Evolutionary conservation across 2,113 vertebrate species (phyloP), one percentile per base, ranked within the genome.

Genomic region (Anolis carolinensis): DNA sequence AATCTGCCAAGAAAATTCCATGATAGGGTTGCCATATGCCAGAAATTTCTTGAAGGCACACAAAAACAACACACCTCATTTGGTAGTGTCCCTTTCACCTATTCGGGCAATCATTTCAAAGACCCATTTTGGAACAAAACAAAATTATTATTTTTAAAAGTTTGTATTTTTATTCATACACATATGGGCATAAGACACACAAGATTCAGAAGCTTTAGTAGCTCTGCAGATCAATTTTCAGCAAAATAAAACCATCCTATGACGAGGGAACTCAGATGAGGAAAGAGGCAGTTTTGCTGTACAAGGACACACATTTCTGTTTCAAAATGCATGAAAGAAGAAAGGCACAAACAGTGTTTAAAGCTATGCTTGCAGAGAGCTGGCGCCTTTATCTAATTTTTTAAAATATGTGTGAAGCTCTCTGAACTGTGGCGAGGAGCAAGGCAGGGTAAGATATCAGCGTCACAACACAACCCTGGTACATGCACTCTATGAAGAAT

Each of bases 401-500:
- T 82, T 70, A 10, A 25, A 84, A 84, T 70, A 52, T 59, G 90
- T 89, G 88, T 79, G 84, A 91, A 83, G 65, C 21, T 83, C 73
- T 62, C 4, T 77, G 30, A 79, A 32, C 25, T 79, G 10, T 87
- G 63, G 25, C 30, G 68, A 92, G 62, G 65, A 65, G 21, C 72
- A 85, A 72, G 50, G 18, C 16, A 67, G 88, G 74, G 65, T 10
- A 83, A 30, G 50, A 65, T 89, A 83, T 81, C 8, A 70, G 25
- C 16, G 76, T 50, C 14, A 71, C n/a, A 83, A 74, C 50, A 67
- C 71, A 71, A 30, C 77, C 73, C 48, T 27, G 72, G 48, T 81
- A 50, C 79, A 36, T 36, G 23, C 23, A 23, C n/a, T 85, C 65
- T 13, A 81, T 77, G 71, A 30, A 83, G 73, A 91, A 89, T 9